Base-by-base conservation (phyloP, 2,888 invertebrate genomes). In the Stenodera caucasica region DNA sequence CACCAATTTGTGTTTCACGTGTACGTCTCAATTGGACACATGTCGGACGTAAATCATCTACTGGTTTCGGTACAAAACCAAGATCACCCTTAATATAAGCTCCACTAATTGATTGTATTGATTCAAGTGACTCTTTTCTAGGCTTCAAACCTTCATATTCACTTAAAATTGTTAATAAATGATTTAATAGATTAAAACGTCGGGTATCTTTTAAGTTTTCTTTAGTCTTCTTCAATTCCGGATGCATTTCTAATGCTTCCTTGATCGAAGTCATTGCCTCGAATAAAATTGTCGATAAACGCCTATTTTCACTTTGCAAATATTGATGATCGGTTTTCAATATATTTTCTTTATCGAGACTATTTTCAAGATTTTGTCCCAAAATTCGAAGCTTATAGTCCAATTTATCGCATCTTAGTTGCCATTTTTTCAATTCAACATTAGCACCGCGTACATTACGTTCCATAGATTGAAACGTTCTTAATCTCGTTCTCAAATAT, bases 41-140 rank as follows among this genome's bases (percentile, higher is more conserved):
- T 7, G 3, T 3, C 6, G 45, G 45, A 6, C 45, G 9, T n/a
- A 23, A 45, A 23, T 45, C 45, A 12, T 45, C 45, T 0, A 77
- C 72, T 7, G 78, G 76, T 70, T 85, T 86, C 0, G 88, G 88
- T 63, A 88, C 80, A 66, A 89, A 88, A 8, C 89, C 89, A 60
- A 89, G 83, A 75, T 88, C 88, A 11, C 89, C 89, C 65, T 85
- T 84, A 53, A 82, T 80, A 68, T 90, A 89, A 21, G 86, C 80
- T 12, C 70, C 72, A 12, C 73, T 70, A 2, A 70, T 60, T 0
- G 77, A 75, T 11, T 71, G 69, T n/a, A 80, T 67, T 3, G 79
- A 75, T 23, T 75, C 81, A 26, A 84, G 72, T 0, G 86, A 85
- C 26, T 82, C 82, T 37, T 82, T 72, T 11, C 74, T 72, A 1